Evolutionary conservation across 1,140 invertebrate species (phyloP).

Genomic region (Ooceraea biroi): DNA sequence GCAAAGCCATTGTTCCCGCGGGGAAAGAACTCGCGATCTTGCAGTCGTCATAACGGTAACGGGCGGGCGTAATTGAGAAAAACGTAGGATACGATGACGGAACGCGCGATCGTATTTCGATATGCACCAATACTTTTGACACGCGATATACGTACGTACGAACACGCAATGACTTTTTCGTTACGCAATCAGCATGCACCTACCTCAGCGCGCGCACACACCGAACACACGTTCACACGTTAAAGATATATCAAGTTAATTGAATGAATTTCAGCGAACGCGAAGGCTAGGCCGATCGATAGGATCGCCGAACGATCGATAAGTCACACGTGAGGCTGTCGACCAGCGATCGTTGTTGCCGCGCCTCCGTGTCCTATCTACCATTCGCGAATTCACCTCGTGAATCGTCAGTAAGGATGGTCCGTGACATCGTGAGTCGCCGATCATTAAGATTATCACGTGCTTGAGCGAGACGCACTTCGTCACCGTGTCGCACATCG

Average conservation of each 20-base stretch:
- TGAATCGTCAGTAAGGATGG: conserved; percentile 65
- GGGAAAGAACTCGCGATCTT: not conserved
- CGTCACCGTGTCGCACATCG: not conserved
- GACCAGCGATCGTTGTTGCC: conserved; percentile 9
- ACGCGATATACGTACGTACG: conserved; percentile 21
- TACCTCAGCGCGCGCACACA: not conserved
- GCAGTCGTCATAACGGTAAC: not conserved
- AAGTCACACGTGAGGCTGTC: conserved; percentile 32
- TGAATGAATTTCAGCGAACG: conserved; percentile 63
- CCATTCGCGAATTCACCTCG: conserved; percentile 2
- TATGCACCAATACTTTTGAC: conserved; percentile 63
- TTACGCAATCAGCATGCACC: conserved; percentile 42
- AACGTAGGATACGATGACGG: conserved; percentile 2
- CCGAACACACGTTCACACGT: not conserved
- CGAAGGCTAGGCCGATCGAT: conserved; percentile 15
- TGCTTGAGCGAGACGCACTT: conserved; percentile 6
- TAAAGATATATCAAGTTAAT: conserved; percentile 48
- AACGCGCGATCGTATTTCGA: conserved; percentile 68
- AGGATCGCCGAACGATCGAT: conserved; percentile 21
- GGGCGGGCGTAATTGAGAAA: not conserved
- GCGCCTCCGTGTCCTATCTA: conserved; percentile 40
- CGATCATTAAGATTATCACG: conserved; percentile 31
- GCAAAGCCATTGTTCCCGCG: not conserved
- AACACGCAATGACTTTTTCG: conserved; percentile 28
- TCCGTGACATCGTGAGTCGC: conserved; percentile 37